phyloP scores from a whole-genome alignment of 2,797 vertebrate genomes.

The Thunnus albacares region DNA sequence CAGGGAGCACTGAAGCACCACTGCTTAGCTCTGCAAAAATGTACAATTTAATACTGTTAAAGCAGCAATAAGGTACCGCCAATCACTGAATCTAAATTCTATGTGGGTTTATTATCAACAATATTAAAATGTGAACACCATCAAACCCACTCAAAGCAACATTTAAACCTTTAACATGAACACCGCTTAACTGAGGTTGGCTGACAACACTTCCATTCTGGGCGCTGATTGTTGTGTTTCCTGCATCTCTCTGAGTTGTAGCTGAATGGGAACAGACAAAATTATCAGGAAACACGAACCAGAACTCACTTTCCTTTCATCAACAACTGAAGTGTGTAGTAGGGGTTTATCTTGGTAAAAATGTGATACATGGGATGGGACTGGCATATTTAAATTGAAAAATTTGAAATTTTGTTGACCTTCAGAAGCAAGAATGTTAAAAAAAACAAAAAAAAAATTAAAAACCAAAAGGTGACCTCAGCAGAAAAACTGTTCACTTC shows the following conservation, averaged over 20 bases:
- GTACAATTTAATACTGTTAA: too few relatives aligned
- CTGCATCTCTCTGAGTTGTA: neutral
- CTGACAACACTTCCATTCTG: neutral
- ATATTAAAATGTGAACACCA: too few relatives aligned
- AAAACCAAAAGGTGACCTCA: too few relatives aligned
- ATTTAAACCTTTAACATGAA: rapidly evolving
- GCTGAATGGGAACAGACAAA: neutral
- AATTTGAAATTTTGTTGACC: neutral
- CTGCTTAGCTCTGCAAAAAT: too few relatives aligned
- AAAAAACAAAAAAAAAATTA: too few relatives aligned
- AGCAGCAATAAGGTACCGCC: too few relatives aligned
- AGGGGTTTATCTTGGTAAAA: neutral
- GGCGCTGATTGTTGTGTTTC: rapidly evolving
- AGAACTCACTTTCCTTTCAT: neutral
- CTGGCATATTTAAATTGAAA: neutral
- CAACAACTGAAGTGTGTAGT: neutral
- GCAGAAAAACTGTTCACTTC: too few relatives aligned
- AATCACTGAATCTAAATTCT: too few relatives aligned
- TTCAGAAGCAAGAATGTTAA: neutral
- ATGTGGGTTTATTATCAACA: too few relatives aligned
- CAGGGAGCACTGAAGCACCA: too few relatives aligned
- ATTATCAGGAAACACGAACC: neutral
- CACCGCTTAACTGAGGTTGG: rapidly evolving
- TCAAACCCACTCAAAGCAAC: too few relatives aligned
- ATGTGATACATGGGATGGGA: neutral